Conservation (phyloP, 2,888 invertebrate species). For the Acronicta aceris region DNA sequence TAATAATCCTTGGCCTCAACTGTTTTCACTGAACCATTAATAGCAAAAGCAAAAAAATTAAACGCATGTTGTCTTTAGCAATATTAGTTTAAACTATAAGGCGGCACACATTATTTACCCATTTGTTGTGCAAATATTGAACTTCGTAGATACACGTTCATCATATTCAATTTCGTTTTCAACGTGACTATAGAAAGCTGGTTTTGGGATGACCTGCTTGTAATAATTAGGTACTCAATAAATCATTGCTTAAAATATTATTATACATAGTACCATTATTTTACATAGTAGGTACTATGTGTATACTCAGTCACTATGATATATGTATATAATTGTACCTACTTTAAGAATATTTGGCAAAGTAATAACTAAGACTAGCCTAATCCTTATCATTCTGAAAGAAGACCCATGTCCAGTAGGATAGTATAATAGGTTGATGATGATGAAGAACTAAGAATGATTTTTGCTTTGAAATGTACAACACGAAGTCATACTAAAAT, state of each 20-base stretch:
- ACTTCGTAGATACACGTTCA: conserved; percentile 64
- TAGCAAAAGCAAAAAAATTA: conserved; percentile 47
- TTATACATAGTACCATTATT: not conserved
- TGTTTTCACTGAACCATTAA: conserved; percentile 48
- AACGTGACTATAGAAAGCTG: conserved; percentile 67
- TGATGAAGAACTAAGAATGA: no score
- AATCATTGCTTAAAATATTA: conserved; percentile 6
- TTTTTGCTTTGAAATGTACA: no score
- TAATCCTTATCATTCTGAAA: no score
- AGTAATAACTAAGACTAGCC: no score
- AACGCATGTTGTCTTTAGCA: conserved; percentile 66
- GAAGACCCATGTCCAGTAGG: no score
- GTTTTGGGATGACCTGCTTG: conserved; percentile 51
- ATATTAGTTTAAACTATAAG: conserved; percentile 70
- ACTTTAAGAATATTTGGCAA: not conserved
- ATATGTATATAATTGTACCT: not conserved
- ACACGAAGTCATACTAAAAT: no score
- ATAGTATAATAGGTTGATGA: no score
- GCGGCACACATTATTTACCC: conserved; percentile 72
- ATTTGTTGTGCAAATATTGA: conserved; percentile 79
- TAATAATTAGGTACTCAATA: conserved; percentile 40
- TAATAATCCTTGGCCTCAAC: conserved; percentile 47
- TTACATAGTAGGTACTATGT: not conserved
- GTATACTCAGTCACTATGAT: no score
- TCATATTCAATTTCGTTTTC: conserved; percentile 75